Conservation (phyloP, 1,140 invertebrate genomes). For the Pogonomyrmex barbatus region DNA sequence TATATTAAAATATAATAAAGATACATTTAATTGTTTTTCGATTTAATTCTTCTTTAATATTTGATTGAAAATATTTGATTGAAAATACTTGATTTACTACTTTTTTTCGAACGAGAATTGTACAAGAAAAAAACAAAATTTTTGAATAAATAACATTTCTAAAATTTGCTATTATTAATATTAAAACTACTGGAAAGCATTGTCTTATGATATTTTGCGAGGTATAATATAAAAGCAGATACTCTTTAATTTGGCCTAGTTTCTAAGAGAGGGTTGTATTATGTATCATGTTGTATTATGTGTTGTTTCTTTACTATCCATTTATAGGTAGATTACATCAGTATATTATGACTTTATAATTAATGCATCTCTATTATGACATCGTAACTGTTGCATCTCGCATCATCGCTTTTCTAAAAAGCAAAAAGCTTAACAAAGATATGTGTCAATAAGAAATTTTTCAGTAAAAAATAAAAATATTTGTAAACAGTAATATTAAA, state of each 20-base stretch:
- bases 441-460: background rate
- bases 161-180: constrained; percentile 1
- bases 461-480: background rate
- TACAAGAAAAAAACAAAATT: background rate
- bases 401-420: constrained; percentile 22
- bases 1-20: background rate
- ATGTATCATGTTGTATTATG: constrained; percentile 22
- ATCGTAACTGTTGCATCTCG: constrained; percentile 18
- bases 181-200: background rate
- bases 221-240: constrained; percentile 1
- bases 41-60: background rate
- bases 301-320: constrained; percentile 35
- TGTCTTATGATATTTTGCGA: background rate
- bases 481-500: background rate
- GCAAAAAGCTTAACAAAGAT: constrained; percentile 4
- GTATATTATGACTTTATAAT: constrained; percentile 40
- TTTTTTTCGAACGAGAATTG: background rate
- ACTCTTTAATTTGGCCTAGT: constrained; percentile 14
- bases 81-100: background rate
- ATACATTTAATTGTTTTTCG: background rate
- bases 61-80: background rate
- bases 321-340: constrained; percentile 34
- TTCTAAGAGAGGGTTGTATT: constrained; percentile 17
- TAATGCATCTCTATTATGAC: constrained; percentile 41
- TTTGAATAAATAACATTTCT: background rate